Base-by-base conservation (phyloP, 2,113 vertebrate species). In the Lagenorhynchus albirostris region DNA sequence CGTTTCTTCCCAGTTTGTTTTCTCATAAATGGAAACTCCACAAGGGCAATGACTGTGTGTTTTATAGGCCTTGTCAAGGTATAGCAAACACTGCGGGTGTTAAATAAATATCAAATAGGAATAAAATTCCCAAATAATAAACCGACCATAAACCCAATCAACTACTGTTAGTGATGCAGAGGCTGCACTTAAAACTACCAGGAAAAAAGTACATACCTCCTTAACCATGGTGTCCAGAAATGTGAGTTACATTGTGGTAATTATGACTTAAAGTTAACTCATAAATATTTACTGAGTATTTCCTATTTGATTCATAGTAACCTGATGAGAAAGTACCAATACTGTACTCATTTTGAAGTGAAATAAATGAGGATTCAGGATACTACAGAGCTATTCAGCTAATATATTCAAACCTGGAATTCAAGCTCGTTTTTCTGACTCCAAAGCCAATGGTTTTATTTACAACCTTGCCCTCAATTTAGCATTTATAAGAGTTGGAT, bases 31-130 rank as follows among this genome's bases (percentile, higher is more conserved):
- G 77, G 58, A 87, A 90, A 91, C 15, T 44, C 18, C 26, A 77
- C 6, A 68, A 80, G 41, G 76, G 26, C 41, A 95, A 63, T 50
- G 20, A 47, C 3, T 84, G 33, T 73, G 13, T 76, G 50, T 92
- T 96, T 93, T 88, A 81, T 88, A 55, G 76, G 44, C 3, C 36
- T 50, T 87, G 26, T 91, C 70, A 90, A 70, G 20, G 12, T 83
- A n/a, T 5, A 90, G 47, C 70, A 93, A 93, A 89, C 5, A 95
- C 2, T 18, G 50, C 36, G 26, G 55, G 11, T 63, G 36, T 83
- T 85, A 86, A 94, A 91, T 86, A 95, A 95, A 76, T 85, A 95
- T 76, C 81, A 95, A 92, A 87, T 74, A 29, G 62, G 41, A 86
- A 77, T 70, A 88, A 93, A 93, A 85, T 76, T 58, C 9, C 41